Base-by-base conservation (phyloP, 2,797 vertebrate genomes). In the Galagoides demidoff region DNA sequence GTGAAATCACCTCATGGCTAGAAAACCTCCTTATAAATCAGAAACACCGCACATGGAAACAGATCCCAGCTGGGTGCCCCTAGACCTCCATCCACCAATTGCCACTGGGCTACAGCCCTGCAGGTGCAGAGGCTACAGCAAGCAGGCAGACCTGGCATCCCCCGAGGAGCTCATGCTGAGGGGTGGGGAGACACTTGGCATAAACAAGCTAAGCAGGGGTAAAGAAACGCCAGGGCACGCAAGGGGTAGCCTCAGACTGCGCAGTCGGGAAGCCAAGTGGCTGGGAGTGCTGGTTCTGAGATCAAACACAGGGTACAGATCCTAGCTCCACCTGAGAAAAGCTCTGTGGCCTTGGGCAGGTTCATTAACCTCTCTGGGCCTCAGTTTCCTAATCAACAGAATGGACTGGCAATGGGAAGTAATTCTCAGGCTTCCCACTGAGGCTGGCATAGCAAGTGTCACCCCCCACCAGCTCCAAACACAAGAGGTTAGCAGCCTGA, bases 111-210 rank as follows among this genome's bases (percentile, higher is more conserved):
- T 34, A 71, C 25, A 37, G 29, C 37, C 49, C 49, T 5, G 0
- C 10, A 83, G 39, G 31, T 22, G 17, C 52, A 5, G 16, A 81
- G 4, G 23, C 89, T 55, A 45, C 52, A n/a, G 16, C 2, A 4
- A 70, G 17, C 13, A 45, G 43, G 59, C 5, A 34, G 3, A 22
- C 3, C 0, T 0, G 25, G 34, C 31, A n/a, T 19, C 11, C 59
- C 63, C 79, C 61, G 79, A 1, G 16, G 8, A 11, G 23, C 43
- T 22, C 34, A 0, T 3, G 37, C 13, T 7, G 39, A 19, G 10
- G 12, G 5, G 13, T 10, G 10, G 11, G 25, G 27, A 59, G 8
- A 34, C 2, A 3, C 0, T 0, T 1, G 2, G 11, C 19, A 31
- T 6, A 49, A 57, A 16, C 19, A 61, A 70, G 83, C 37, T 29